phyloP scores from a whole-genome alignment of 2,113 vertebrate genomes.

The Daubentonia madagascariensis region DNA sequence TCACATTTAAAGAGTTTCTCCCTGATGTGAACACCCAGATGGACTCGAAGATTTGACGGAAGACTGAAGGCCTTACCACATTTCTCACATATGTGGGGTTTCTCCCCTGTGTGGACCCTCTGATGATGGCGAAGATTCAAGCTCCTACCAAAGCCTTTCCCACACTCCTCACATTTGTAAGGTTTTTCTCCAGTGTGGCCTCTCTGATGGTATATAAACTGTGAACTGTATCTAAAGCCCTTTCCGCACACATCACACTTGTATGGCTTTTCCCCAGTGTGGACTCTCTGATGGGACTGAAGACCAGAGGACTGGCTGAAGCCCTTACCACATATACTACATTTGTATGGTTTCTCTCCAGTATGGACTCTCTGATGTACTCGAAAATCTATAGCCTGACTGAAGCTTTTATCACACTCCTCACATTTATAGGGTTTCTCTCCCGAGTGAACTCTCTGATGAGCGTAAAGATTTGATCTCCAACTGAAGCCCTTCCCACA shows the following conservation, averaged over 20 bases:
- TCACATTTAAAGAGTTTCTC: conserved; percentile 71
- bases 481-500: conserved; percentile 60
- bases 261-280: conserved; percentile 65
- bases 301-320: conserved; percentile 61
- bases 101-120: conserved; percentile 55
- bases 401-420: conserved; percentile 55
- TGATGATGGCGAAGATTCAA: conserved; percentile 50
- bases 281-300: conserved; percentile 63
- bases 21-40: conserved; percentile 66
- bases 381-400: conserved; percentile 51
- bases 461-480: background rate
- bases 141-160: conserved; percentile 60
- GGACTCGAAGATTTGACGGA: conserved; percentile 68
- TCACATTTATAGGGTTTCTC: conserved; percentile 55
- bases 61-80: conserved; percentile 73
- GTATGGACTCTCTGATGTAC: conserved; percentile 68
- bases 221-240: conserved; percentile 42
- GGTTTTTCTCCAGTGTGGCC: conserved; percentile 68
- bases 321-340: conserved; percentile 55
- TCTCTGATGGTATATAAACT: conserved; percentile 46
- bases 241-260: conserved; percentile 64
- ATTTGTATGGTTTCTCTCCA: conserved; percentile 64
- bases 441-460: conserved; percentile 45
- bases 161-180: conserved; percentile 65
- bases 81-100: conserved; percentile 65